Evolutionary conservation across 2,113 vertebrate genomes (phyloP).

Genomic region (Chloropsis cyanopogon): DNA sequence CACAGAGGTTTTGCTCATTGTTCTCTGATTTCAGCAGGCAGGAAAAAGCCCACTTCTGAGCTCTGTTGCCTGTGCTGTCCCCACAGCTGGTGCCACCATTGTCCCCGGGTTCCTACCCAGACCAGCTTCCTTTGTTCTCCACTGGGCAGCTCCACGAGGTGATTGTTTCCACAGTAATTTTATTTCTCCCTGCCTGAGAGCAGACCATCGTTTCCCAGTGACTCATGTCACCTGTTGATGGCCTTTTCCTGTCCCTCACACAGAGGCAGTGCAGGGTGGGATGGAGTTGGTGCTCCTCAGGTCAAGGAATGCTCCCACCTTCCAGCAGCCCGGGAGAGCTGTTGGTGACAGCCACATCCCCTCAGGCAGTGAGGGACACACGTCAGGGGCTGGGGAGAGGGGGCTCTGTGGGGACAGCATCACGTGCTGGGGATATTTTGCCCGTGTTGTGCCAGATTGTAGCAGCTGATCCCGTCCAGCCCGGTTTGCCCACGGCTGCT

Average conservation of each 20-base stretch:
- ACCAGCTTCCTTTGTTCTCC: neutral
- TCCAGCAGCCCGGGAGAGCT: neutral
- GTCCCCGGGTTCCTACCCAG: neutral
- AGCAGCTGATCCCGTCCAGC: neutral
- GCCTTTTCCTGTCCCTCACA: neutral
- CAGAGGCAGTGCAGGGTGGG: neutral
- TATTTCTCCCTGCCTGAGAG: neutral
- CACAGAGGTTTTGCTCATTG: neutral
- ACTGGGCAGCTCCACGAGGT: accelerated
- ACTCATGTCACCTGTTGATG: conserved; percentile 9
- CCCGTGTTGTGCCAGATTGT: neutral
- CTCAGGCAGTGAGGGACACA: neutral
- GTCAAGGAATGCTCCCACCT: accelerated
- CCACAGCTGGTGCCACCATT: conserved; percentile 11
- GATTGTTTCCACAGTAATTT: neutral
- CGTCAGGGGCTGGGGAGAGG: neutral
- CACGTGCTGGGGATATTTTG: accelerated
- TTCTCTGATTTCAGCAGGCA: conserved; percentile 24
- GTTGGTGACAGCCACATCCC: accelerated
- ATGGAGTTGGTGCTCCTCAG: neutral
- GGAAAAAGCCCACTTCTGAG: neutral
- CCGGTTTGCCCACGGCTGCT: neutral
- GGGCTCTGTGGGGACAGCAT: neutral
- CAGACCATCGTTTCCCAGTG: conserved; percentile 57
- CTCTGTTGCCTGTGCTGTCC: neutral